Percentiles rank a stretch among this genome's conserved stretches.
Evolutionary conservation across 1,140 invertebrate genomes (phyloP).

Genomic region (Micrasema minimum): DNA sequence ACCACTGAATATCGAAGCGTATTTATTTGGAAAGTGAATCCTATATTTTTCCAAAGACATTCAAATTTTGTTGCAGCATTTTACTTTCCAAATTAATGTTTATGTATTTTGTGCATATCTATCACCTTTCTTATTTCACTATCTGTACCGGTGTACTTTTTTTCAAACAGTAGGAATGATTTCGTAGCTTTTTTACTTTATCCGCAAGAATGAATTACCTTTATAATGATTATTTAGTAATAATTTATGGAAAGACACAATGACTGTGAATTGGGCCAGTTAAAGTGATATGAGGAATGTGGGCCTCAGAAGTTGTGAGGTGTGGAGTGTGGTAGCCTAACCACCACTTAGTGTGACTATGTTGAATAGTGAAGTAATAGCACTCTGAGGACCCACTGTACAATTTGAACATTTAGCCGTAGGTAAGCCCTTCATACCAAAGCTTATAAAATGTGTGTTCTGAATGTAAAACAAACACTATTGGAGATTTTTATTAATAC

Average conservation of each 20-base stretch:
- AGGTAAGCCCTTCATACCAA: constrained; percentile 54
- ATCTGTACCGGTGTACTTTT: constrained; percentile 43
- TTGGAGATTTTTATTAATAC: constrained; percentile 47
- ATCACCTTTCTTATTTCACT: constrained; percentile 44
- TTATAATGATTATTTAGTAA: constrained; percentile 44
- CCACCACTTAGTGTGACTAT: constrained; percentile 46
- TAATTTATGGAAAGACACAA: constrained; percentile 44
- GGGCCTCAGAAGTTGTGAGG: constrained; percentile 47
- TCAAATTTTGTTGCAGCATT: constrained; percentile 35
- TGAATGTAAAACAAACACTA: constrained; percentile 40
- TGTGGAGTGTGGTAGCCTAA: constrained; percentile 46
- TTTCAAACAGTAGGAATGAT: constrained; percentile 40
- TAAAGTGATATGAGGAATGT: constrained; percentile 47
- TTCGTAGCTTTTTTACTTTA: constrained; percentile 49
- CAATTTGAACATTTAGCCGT: constrained; percentile 51
- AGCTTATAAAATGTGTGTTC: constrained; percentile 52
- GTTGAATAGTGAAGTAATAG: constrained; percentile 47
- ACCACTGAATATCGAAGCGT: constrained; percentile 46
- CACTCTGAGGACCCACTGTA: constrained; percentile 46
- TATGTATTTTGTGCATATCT: constrained; percentile 45
- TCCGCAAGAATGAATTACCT: constrained; percentile 41
- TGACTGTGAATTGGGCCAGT: constrained; percentile 53
- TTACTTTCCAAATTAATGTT: constrained; percentile 43
- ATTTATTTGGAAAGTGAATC: constrained; percentile 51
- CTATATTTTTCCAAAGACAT: constrained; percentile 46